Evolutionary conservation across 1,140 invertebrate genomes (phyloP).

Genomic region (Drosophila aff.): DNA sequence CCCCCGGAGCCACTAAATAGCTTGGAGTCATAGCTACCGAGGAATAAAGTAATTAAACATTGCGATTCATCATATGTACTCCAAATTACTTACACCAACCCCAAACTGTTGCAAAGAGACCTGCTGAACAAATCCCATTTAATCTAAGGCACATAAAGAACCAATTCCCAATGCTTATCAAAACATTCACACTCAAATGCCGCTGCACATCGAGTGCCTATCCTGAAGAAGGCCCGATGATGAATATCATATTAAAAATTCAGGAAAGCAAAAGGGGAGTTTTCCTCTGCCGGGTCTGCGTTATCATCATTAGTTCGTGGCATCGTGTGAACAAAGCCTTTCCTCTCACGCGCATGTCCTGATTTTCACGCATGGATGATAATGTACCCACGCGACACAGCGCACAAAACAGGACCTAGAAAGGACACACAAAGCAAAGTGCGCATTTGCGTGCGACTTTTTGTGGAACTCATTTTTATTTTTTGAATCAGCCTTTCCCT

Average conservation of each 20-base stretch:
- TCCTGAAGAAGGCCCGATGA: conserved; percentile 11
- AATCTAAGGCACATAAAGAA: neutral
- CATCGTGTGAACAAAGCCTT: conserved; percentile 59
- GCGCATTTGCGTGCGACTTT: conserved; percentile 64
- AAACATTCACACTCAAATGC: conserved; percentile 68
- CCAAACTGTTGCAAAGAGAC: conserved; percentile 4
- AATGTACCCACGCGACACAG: conserved; percentile 52
- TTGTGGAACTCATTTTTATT: conserved; percentile 35
- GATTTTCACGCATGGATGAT: conserved; percentile 78
- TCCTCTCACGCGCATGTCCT: conserved; percentile 70
- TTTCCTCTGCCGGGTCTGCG: conserved; percentile 17
- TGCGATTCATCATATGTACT: neutral
- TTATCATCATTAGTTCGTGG: conserved; percentile 65
- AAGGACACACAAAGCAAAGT: conserved; percentile 55
- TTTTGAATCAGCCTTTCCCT: conserved; percentile 50
- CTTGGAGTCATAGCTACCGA: neutral
- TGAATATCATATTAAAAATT: conserved; percentile 48
- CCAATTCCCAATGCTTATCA: conserved; percentile 47
- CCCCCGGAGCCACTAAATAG: neutral
- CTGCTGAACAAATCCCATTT: neutral
- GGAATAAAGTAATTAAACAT: neutral
- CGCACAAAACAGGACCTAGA: conserved; percentile 33
- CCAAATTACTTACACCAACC: too few species aligned
- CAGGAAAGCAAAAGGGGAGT: conserved; percentile 7
- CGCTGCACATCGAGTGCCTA: conserved; percentile 40